These are phyloP conservation scores for Hydriomena furcata DNA, from an alignment of 2,888 invertebrate species.

Conservation along the genomic window DNA sequence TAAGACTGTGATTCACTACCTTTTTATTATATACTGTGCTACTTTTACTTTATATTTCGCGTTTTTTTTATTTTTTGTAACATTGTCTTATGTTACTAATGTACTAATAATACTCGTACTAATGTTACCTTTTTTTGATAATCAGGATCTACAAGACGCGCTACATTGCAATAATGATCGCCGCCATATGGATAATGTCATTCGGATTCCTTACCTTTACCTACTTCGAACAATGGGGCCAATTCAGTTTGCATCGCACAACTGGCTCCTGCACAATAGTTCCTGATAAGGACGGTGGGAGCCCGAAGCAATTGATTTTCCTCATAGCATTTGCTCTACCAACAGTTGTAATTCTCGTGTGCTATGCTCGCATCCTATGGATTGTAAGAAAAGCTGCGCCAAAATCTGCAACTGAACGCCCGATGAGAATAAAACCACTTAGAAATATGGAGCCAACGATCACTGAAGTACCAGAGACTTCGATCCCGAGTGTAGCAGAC, in stretches of 20 bases:
- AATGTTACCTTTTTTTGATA: conserved; percentile 36
- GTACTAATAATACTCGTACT: too few relatives aligned
- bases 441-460: conserved; percentile 61
- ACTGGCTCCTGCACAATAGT: conserved; percentile 92
- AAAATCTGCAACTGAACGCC: conserved; percentile 81
- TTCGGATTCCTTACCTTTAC: conserved; percentile 88
- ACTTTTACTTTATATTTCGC: too few relatives aligned
- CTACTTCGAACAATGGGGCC: conserved; percentile 89
- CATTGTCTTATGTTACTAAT: too few relatives aligned
- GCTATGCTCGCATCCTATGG: conserved; percentile 92
- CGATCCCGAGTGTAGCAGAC: conserved; percentile 33
- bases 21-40: too few relatives aligned
- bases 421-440: conserved; percentile 43
- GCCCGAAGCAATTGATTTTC: conserved; percentile 91
- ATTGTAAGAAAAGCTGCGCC: conserved; percentile 88
- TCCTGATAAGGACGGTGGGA: conserved; percentile 85
- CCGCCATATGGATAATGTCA: conserved; percentile 87
- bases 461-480: conserved; percentile 42
- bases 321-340: conserved; percentile 92
- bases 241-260: conserved; percentile 88
- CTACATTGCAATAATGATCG: conserved; percentile 88
- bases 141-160: conserved; percentile 87
- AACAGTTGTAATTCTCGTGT: conserved; percentile 90
- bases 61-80: too few relatives aligned
- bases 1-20: too few relatives aligned